These are phyloP conservation scores for Verasper variegatus DNA, from an alignment of 2,113 vertebrate genomes.

Conservation along the genomic window DNA sequence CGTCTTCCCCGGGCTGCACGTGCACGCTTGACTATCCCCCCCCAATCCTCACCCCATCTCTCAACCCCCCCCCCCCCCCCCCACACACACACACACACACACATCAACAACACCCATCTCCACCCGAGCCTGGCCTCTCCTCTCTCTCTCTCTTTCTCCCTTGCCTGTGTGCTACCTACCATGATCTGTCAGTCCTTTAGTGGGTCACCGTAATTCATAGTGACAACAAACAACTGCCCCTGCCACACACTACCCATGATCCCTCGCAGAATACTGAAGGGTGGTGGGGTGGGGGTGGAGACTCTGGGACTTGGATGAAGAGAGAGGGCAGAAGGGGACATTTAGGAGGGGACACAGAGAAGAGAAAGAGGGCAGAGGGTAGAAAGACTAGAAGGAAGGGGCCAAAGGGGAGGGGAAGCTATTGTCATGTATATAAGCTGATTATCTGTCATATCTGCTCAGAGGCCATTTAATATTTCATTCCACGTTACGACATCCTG, in stretches of 20 bases:
- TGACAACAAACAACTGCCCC: constrained; percentile 80
- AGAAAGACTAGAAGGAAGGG: constrained; percentile 19
- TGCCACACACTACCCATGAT: constrained; percentile 59
- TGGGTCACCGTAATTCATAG: constrained; percentile 78
- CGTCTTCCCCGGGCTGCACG: constrained; percentile 4
- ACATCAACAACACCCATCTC: constrained; percentile 7
- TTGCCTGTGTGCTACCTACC: constrained; percentile 58
- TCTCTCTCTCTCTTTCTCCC: not conserved
- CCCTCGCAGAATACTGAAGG: constrained; percentile 39
- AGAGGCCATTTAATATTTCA: constrained; percentile 52
- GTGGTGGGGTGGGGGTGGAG: not conserved
- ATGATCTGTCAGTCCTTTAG: constrained; percentile 70
- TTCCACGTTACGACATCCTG: constrained; percentile 23
- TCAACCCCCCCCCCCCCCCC: not conserved
- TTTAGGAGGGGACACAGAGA: constrained; percentile 30
- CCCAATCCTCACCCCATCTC: not conserved
- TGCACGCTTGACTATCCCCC: not conserved
- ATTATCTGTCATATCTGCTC: constrained; percentile 46
- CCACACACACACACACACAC: no score
- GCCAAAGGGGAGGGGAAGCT: constrained; percentile 17
- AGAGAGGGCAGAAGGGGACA: constrained; percentile 10
- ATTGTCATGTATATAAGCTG: constrained; percentile 57
- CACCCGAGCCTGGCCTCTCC: not conserved
- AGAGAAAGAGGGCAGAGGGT: constrained; percentile 26
- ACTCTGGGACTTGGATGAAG: constrained; percentile 1